phyloP scores from a whole-genome alignment of 2,113 vertebrate species.

The Syngnathus typhle region DNA sequence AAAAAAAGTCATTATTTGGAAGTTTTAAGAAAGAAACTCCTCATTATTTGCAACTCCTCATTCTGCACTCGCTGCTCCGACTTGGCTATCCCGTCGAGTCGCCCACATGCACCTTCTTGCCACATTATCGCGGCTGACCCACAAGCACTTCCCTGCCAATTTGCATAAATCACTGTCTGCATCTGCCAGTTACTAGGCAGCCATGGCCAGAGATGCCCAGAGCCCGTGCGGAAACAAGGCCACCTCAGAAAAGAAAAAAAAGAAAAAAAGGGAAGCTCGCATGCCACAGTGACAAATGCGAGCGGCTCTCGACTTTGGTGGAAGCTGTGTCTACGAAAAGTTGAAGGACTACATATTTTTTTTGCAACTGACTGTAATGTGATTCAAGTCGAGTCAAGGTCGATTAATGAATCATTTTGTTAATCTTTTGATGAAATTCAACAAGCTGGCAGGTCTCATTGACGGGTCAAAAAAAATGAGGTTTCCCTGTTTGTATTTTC shows the following conservation, averaged over 20 bases:
- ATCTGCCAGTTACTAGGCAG: constrained; percentile 72
- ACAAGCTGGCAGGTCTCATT: too few species aligned
- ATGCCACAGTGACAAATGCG: constrained; percentile 71
- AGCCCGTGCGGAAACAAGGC: constrained; percentile 66
- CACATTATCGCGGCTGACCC: constrained; percentile 60
- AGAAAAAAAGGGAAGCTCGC: constrained; percentile 53
- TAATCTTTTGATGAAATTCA: neutral
- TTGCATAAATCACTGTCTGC: constrained; percentile 70
- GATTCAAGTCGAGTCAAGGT: neutral
- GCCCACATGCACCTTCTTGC: constrained; percentile 42
- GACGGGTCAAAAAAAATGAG: too few species aligned
- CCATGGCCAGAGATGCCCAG: constrained; percentile 51
- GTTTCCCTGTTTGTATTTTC: too few species aligned
- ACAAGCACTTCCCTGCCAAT: constrained; percentile 63
- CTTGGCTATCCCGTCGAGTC: constrained; percentile 10
- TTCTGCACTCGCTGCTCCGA: neutral
- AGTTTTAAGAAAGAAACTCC: neutral
- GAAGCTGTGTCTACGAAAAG: neutral
- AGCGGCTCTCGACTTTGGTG: constrained; percentile 43
- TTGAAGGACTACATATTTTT: neutral
- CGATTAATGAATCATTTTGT: neutral
- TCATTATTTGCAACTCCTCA: neutral
- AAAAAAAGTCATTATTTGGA: neutral
- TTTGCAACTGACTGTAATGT: neutral
- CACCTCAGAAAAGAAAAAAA: constrained; percentile 59